phyloP scores from a whole-genome alignment of 2,797 vertebrate species.

The Phyllotis vaccarum region DNA sequence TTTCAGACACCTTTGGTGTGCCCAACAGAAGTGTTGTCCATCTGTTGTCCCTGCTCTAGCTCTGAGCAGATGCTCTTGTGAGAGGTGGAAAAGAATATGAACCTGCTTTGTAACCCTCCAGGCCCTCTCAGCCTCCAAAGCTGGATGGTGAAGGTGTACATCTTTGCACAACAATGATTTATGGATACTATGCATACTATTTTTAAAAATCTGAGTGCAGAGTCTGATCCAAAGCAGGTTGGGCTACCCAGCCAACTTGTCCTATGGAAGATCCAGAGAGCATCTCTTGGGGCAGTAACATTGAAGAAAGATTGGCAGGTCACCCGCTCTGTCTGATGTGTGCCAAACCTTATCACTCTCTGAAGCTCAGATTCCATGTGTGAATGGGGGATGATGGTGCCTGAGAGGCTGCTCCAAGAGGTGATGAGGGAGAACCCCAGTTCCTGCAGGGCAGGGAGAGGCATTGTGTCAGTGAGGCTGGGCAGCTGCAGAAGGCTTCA shows the following conservation, averaged over 20 bases:
- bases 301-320: not conserved
- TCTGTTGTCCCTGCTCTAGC: too few species aligned
- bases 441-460: not conserved
- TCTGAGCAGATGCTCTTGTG: not conserved
- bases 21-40: not conserved
- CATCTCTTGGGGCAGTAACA: not conserved
- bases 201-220: not conserved
- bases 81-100: not conserved
- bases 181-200: not conserved
- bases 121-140: not conserved
- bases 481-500: too few species aligned
- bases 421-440: accelerated
- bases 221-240: not conserved
- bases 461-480: not conserved
- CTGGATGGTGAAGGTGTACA: not conserved
- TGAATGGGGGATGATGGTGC: not conserved
- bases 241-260: too few species aligned
- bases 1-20: not conserved
- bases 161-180: not conserved
- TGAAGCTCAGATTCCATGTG: not conserved
- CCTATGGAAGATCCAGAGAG: not conserved
- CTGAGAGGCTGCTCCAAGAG: accelerated
- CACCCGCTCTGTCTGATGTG: not conserved
- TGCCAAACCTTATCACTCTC: not conserved
- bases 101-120: not conserved